A percentile compares a stretch with the other conserved stretches of the same genome.
phyloP scores from a whole-genome alignment of 2,797 vertebrate species.

The Gila robusta region DNA sequence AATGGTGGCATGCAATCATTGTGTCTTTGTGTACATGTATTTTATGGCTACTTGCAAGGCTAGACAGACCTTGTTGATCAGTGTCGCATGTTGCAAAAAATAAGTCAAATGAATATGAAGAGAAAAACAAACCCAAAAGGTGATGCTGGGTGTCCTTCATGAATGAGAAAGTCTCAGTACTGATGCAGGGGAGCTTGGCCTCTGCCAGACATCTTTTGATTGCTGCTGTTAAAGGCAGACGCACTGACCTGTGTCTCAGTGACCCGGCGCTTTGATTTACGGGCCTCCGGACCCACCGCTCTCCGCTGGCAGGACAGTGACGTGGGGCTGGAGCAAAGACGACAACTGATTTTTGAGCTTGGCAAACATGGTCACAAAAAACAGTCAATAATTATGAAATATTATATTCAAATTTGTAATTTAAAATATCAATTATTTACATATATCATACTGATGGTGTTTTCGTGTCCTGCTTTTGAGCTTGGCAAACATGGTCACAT shows the following conservation, averaged over 20 bases:
- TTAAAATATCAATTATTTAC: too few species aligned
- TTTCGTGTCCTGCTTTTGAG: too few species aligned
- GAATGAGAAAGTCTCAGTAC: background rate
- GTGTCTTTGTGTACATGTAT: background rate
- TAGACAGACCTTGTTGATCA: background rate
- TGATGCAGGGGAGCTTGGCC: slow-evolving; percentile 18
- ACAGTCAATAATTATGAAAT: background rate
- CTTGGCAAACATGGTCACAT: too few species aligned
- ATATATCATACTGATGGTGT: background rate
- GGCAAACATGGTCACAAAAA: background rate
- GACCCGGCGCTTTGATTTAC: slow-evolving; percentile 84
- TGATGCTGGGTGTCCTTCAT: background rate
- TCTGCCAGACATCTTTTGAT: slow-evolving; percentile 31
- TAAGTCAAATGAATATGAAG: background rate
- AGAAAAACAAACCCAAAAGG: slow-evolving; percentile 8
- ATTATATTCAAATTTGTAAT: background rate
- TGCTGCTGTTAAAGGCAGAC: slow-evolving; percentile 41
- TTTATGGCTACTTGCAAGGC: background rate
- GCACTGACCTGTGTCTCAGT: slow-evolving; percentile 84
- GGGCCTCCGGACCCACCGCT: slow-evolving; percentile 74
- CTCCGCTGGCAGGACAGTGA: slow-evolving; percentile 82
- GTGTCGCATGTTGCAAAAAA: background rate
- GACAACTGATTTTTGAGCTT: background rate
- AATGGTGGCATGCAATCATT: background rate
- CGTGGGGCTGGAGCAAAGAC: slow-evolving; percentile 74